Conservation (phyloP, 2,888 invertebrate species). For the Eugnorisma glareosa region DNA sequence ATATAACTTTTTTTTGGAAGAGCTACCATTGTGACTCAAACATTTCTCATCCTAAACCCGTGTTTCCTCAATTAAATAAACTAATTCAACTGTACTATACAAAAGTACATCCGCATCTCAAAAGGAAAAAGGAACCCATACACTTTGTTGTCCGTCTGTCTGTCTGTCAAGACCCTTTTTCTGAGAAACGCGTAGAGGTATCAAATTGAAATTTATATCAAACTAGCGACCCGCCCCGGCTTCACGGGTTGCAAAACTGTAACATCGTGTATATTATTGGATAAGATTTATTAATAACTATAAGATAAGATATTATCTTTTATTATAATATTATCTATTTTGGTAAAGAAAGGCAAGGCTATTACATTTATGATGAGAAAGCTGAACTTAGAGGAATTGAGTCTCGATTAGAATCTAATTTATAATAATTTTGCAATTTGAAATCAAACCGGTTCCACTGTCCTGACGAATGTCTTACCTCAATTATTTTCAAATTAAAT, state of each 20-base stretch:
- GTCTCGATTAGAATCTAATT: not conserved
- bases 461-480: not conserved
- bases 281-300: not conserved
- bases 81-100: not conserved
- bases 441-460: conserved; percentile 3
- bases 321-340: not conserved
- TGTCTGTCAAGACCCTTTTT: too few relatives aligned
- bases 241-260: too few relatives aligned
- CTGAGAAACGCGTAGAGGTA: too few relatives aligned
- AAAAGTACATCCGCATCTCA: not conserved
- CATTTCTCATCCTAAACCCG: not conserved
- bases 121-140: too few relatives aligned
- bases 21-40: not conserved
- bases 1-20: not conserved
- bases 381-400: not conserved
- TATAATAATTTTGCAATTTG: not conserved
- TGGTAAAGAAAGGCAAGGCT: not conserved
- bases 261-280: not conserved
- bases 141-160: too few relatives aligned
- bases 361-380: not conserved
- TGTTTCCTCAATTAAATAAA: not conserved
- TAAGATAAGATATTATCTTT: too few relatives aligned
- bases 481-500: not conserved
- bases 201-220: too few relatives aligned
- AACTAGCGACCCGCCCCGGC: too few relatives aligned